Evolutionary conservation across 2,888 invertebrate species (phyloP), one percentile per base, ranked within the genome.

Genomic region (Apeira syringaria): DNA sequence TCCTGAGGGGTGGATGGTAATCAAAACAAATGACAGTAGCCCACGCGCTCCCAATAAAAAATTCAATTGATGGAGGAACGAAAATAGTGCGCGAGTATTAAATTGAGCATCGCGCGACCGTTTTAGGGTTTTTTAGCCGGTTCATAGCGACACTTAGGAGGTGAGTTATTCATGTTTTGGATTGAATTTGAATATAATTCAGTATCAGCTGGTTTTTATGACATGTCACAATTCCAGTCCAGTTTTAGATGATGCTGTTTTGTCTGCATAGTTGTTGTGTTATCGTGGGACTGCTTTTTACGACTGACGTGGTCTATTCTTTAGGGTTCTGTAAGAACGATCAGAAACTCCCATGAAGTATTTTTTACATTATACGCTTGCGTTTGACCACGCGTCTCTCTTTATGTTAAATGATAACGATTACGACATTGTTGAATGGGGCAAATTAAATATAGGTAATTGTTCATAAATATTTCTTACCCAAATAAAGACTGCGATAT

Each of bases 1-100:
- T 72, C 68, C 55, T 54, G 68, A 72, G 76, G 75, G 70, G 65
- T 61, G 59, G 52, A 47, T 53, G 7, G 37, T 86, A 87, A 87
- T 85, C 85, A 84, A 88, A 85, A 88, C 83, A 87, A 85, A 88
- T 79, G 86, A 83, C 84, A 80, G 52, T 44, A 53, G 42, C 60
- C 71, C 78, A 79, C 80, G 75, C 75, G 81, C 60, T 73, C 64
- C 70, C 59, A 75, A 79, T 88, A 86, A 86, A 87, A 85, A 79
- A 82, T 69, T 73, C 67, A 82, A 83, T 82, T 85, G 76, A 85
- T 74, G 77, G 68, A 50, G 68, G 70, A 47, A 68, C 80, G 50
- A 64, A 77, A 85, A 86, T 87, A 86, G 81, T 68, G 36, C 20
- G 40, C 24, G 56, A 36, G 66, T 58, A 69, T 71, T 69, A 64